Evolutionary conservation across 2,888 invertebrate species (phyloP).

Genomic region (Pyralis farinalis): DNA sequence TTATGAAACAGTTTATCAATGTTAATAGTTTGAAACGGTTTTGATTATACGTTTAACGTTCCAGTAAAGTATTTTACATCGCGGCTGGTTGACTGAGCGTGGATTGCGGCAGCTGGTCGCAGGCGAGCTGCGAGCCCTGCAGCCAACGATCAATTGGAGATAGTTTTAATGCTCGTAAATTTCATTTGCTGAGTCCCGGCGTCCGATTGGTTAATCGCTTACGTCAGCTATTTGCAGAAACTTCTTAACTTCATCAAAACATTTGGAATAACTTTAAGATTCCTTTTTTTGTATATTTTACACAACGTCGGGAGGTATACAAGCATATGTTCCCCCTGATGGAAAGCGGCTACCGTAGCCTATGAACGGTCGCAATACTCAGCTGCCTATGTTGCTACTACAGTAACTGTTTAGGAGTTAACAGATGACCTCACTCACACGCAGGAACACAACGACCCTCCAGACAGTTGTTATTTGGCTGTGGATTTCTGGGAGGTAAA

Average conservation of each 20-base stretch:
- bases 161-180: slow-evolving; percentile 78
- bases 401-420: too few species aligned
- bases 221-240: slow-evolving; percentile 53
- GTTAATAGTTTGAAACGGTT: slow-evolving; percentile 52
- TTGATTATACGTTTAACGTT: slow-evolving; percentile 66
- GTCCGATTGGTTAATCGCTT: slow-evolving; percentile 67
- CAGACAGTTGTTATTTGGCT: too few species aligned
- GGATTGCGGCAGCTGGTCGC: slow-evolving; percentile 69
- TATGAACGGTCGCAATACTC: too few species aligned
- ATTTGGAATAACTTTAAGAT: slow-evolving; percentile 7
- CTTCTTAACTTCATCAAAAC: slow-evolving; percentile 46
- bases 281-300: too few species aligned
- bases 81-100: slow-evolving; percentile 69
- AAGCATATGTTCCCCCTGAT: too few species aligned
- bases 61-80: slow-evolving; percentile 65
- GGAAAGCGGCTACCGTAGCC: too few species aligned
- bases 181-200: slow-evolving; percentile 51
- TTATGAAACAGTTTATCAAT: slow-evolving; percentile 55
- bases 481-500: too few species aligned
- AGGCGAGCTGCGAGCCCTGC: slow-evolving; percentile 50
- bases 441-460: too few species aligned
- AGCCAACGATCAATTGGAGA: slow-evolving; percentile 66
- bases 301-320: too few species aligned
- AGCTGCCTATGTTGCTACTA: too few species aligned
- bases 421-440: too few species aligned